Evolutionary conservation across 2,113 vertebrate species (phyloP), one percentile per base, ranked within the genome.

Genomic region (Bos javanicus): DNA sequence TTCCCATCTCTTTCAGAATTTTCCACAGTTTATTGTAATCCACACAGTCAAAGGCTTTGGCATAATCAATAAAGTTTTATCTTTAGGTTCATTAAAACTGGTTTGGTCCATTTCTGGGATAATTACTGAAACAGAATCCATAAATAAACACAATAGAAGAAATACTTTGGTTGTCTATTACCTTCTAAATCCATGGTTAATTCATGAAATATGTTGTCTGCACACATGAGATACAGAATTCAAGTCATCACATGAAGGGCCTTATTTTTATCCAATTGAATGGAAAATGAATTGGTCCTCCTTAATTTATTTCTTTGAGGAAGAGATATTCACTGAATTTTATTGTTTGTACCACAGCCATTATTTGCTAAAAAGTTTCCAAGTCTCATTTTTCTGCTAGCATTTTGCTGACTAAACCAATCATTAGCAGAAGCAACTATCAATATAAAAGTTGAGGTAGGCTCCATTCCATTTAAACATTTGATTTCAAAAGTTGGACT

Each of bases 41-140:
- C 57, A 59, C 23, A 59, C 57, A 26, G 57, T 59, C 25, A 59
- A 26, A 59, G 25, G 1, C 57, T 59, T 59, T 59, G 57, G 10
- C 11, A 12, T 59, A 59, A 23, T 59, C 23, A 59, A 59, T 59
- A 86, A 82, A 2, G 2, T 62, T 96, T 85, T 80, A 78, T 87
- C 36, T 86, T 91, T 16, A 95, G 30, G 50, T 91, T 94, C 94
- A 97, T 96, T 97, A 91, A 96, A 92, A 97, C 89, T 83, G 43
- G 43, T 86, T 71, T 85, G 87, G 96, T 94, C 23, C 23, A 84
- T 89, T 64, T 89, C 60, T 93, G 28, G 71, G 30, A 84, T 96
- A 96, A 78, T 94, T 94, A 93, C 23, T 89, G 13, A 89, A 95
- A 82, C 26, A 93, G 48, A 82, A 67, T 86, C 36, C 78, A 87